Conservation (phyloP, 2,797 vertebrate species). For the Dallia pectoralis region DNA sequence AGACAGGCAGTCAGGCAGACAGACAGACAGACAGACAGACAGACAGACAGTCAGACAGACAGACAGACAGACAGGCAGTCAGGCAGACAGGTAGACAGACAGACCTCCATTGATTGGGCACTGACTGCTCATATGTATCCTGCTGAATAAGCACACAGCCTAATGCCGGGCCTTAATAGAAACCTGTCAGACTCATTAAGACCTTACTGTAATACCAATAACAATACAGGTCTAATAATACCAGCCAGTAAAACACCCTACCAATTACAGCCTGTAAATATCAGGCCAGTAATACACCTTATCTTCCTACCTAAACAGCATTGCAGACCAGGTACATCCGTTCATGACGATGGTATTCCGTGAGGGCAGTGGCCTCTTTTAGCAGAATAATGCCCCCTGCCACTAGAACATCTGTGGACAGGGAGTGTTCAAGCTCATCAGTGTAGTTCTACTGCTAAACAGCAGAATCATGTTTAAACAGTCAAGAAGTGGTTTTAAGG, state of each 20-base stretch:
- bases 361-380: no score
- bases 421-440: no score
- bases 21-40: no score
- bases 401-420: no score
- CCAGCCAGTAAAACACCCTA: neutral
- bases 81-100: slow-evolving; percentile 14
- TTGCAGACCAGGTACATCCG: no score
- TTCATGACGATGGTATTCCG: no score
- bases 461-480: slow-evolving; percentile 14
- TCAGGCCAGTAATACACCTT: no score
- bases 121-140: slow-evolving; percentile 22
- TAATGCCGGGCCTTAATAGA: slow-evolving; percentile 39
- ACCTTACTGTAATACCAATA: neutral
- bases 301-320: no score
- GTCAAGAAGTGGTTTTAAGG: slow-evolving; percentile 3
- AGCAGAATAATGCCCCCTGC: no score
- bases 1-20: no score
- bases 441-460: neutral
- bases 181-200: neutral
- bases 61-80: no score
- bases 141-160: slow-evolving; percentile 60
- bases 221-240: neutral
- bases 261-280: neutral
- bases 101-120: slow-evolving; percentile 47
- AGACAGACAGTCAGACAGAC: no score